phyloP scores from a whole-genome alignment of 2,113 vertebrate species.

The Tachysurus vachellii region DNA sequence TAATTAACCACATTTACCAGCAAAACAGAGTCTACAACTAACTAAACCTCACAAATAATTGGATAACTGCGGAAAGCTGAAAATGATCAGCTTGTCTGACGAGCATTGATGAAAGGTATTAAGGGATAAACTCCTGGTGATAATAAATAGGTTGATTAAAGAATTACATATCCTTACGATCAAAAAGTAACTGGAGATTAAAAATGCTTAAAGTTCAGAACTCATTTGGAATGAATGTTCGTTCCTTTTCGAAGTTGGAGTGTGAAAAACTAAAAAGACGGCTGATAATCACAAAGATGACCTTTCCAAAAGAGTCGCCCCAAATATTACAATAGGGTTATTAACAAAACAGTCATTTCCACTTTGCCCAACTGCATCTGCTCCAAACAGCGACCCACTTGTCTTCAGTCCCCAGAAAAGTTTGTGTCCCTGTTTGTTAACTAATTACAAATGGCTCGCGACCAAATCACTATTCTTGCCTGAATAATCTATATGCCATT shows the following conservation, averaged over 20 bases:
- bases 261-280: neutral
- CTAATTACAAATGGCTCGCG: slow-evolving; percentile 25
- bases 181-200: neutral
- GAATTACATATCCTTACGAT: neutral
- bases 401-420: neutral
- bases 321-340: slow-evolving; percentile 25
- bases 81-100: neutral
- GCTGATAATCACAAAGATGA: neutral
- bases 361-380: slow-evolving; percentile 26
- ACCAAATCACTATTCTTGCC: slow-evolving; percentile 36
- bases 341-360: slow-evolving; percentile 16
- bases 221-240: neutral
- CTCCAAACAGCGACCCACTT: slow-evolving; percentile 3
- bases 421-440: slow-evolving; percentile 5
- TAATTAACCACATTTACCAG: neutral
- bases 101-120: neutral
- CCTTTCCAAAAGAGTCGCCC: slow-evolving; percentile 7
- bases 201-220: neutral
- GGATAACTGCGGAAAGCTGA: neutral
- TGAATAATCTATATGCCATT: slow-evolving; percentile 28
- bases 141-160: neutral
- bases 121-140: neutral
- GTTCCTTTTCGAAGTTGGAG: neutral
- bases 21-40: neutral
- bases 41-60: neutral